Percentiles rank a stretch among this genome's conserved stretches.
Evolutionary conservation across 2,113 vertebrate genomes (phyloP).

Genomic region (Myrmecobius fasciatus): DNA sequence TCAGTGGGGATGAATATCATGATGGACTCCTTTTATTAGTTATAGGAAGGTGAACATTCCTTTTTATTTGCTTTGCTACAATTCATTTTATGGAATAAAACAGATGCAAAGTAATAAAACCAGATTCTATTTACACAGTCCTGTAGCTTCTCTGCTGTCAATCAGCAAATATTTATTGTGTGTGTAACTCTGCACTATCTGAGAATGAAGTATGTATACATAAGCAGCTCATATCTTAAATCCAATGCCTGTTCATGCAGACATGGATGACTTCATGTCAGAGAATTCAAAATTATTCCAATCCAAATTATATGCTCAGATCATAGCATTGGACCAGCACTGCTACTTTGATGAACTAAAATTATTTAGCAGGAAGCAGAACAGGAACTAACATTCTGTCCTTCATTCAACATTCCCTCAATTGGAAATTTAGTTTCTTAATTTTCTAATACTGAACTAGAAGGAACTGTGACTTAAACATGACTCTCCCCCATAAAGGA

Average conservation of each 20-base stretch:
- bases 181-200: conserved; percentile 19
- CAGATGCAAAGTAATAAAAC: conserved; percentile 32
- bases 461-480: background rate
- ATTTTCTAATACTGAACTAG: background rate
- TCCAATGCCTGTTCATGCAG: background rate
- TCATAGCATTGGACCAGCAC: background rate
- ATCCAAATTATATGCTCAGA: background rate
- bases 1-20: background rate
- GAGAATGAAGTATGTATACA: conserved; percentile 5
- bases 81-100: conserved; percentile 38
- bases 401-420: background rate
- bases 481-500: background rate
- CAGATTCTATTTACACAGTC: conserved; percentile 1
- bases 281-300: background rate
- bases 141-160: background rate
- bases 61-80: conserved; percentile 12
- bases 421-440: background rate
- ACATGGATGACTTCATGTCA: conserved; percentile 23
- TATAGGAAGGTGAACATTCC: background rate
- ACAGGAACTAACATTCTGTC: background rate
- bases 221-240: conserved; percentile 27
- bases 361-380: background rate
- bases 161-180: conserved; percentile 35
- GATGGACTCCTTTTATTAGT: conserved; percentile 5
- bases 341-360: background rate